Percentiles rank a stretch among this genome's conserved stretches.
Evolutionary conservation across 2,113 vertebrate species (phyloP).

Genomic region (Psilopogon haemacephalus): DNA sequence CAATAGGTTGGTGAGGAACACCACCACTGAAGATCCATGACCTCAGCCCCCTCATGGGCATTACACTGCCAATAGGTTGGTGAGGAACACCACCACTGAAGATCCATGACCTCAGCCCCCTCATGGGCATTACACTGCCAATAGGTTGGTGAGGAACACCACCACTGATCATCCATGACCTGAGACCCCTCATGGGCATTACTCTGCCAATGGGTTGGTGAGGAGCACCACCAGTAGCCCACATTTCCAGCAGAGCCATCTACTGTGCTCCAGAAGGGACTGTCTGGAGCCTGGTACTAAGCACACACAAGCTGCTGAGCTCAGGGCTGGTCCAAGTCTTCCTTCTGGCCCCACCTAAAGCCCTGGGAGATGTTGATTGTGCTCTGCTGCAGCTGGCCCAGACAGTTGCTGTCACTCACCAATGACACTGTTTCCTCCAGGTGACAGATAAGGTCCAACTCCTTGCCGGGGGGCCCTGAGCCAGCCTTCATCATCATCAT

Average conservation of each 20-base stretch:
- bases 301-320: neutral
- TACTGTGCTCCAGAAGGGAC: neutral
- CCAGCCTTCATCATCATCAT: neutral
- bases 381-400: neutral
- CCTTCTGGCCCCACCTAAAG: neutral
- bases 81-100: no score
- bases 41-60: no score
- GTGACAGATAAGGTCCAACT: neutral
- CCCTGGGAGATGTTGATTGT: neutral
- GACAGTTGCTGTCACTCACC: neutral
- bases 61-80: no score
- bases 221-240: neutral
- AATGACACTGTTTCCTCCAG: neutral
- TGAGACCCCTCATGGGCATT: neutral
- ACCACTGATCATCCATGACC: no score
- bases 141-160: no score
- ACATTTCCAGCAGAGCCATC: neutral
- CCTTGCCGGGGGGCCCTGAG: neutral
- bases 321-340: fast-evolving
- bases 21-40: no score
- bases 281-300: no score
- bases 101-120: no score
- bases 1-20: no score
- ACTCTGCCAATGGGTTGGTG: neutral
- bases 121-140: no score